Evolutionary conservation across 2,113 vertebrate genomes (phyloP).

Genomic region (Candoia aspera): DNA sequence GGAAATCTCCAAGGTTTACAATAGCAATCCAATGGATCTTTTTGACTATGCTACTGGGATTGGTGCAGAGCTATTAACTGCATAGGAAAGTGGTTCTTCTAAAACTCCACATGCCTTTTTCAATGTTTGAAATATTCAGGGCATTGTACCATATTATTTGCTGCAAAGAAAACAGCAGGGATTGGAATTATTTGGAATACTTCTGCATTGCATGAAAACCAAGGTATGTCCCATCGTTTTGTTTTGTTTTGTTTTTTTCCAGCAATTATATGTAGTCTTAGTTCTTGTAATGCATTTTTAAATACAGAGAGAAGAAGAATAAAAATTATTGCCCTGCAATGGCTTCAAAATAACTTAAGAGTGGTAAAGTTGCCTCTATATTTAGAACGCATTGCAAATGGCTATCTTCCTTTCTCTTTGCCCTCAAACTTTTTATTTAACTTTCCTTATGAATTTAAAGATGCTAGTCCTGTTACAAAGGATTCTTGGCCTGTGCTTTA

Average conservation of each 20-base stretch:
- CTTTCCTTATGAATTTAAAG: constrained; percentile 56
- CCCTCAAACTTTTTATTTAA: constrained; percentile 30
- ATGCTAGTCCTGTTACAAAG: constrained; percentile 54
- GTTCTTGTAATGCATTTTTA: constrained; percentile 1
- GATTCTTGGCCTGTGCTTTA: constrained; percentile 51
- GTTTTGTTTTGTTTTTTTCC: neutral
- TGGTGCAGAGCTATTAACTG: neutral
- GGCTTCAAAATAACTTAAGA: neutral
- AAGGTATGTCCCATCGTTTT: neutral
- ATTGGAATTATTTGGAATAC: neutral
- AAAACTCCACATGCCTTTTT: neutral
- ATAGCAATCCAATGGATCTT: neutral
- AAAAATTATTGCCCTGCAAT: neutral
- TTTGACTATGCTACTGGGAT: neutral
- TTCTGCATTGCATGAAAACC: neutral
- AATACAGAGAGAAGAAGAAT: constrained; percentile 4
- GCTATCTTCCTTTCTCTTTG: constrained; percentile 29
- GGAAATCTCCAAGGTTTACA: neutral
- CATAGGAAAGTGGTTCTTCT: neutral
- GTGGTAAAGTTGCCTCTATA: constrained; percentile 35
- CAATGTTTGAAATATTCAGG: neutral
- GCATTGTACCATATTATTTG: constrained; percentile 13
- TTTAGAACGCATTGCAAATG: constrained; percentile 25
- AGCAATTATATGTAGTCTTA: neutral
- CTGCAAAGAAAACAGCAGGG: constrained; percentile 6